Evolutionary conservation across 2,888 invertebrate species (phyloP), one percentile per base, ranked within the genome.

Genomic region (Geotrupes spiniger): DNA sequence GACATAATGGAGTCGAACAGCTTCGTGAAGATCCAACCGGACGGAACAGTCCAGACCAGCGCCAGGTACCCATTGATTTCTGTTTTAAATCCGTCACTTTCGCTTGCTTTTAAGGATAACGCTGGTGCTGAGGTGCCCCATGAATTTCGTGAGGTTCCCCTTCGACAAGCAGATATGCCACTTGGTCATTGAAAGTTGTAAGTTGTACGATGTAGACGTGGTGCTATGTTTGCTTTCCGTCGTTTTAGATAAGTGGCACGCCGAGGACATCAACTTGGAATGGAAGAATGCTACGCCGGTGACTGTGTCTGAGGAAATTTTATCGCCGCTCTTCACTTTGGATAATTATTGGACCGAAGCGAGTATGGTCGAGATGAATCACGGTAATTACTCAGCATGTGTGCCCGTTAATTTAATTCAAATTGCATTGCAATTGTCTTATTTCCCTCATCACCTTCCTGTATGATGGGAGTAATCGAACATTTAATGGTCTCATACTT

Each of bases 1-100:
- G 88, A 92, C 71, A 92, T 92, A 73, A 91, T 92, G 72, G 91
- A 91, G 89, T 91, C 92, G 48, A 93, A 94, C 73, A 89, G 93
- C 56, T 90, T 94, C 79, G 89, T 94, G 70, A 79, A 93, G 59
- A 92, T 94, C 70, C 90, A 92, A 73, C 89, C 90, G 42, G 85
- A 91, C 63, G 94, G 94, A 53, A 87, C 87, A 58, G 91, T 94
- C 61, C 80, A 93, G 51, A 94, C 92, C 79, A 92, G 92, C 75
- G 92, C 92, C 68, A 77, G 84, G 84, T 83, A 68, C 70, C 12
- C 11, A 33, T 12, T 31, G 9, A 21, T n/a, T n/a, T n/a, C n/a
- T n/a, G n/a, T n/a, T n/a, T n/a, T n/a, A n/a, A n/a, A n/a, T n/a
- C n/a, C n/a, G n/a, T n/a, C n/a, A n/a, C n/a, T n/a, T n/a, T 1